Evolutionary conservation across 2,888 invertebrate species (phyloP).

Genomic region (Girardia tigrina): DNA sequence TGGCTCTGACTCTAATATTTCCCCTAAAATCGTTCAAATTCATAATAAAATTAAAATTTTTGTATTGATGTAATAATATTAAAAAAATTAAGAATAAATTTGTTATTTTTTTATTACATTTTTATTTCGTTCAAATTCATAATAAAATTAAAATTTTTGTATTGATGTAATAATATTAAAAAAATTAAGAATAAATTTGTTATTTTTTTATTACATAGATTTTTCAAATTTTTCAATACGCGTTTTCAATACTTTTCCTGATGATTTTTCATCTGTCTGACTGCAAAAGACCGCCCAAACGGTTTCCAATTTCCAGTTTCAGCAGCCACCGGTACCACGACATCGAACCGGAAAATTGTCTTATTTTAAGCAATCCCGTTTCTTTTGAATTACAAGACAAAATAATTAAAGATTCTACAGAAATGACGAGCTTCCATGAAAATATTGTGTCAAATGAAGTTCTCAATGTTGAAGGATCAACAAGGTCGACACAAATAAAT

Average conservation of each 20-base stretch:
- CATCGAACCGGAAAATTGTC: conserved; percentile 9
- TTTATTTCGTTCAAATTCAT: too few species aligned
- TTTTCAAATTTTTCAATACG: conserved; percentile 1
- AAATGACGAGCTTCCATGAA: neutral
- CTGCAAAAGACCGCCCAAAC: neutral
- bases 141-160: too few species aligned
- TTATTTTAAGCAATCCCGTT: neutral
- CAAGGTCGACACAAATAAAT: neutral
- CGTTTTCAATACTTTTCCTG: neutral
- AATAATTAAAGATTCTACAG: neutral
- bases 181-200: too few species aligned
- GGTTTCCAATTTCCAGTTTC: neutral
- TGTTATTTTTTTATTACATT: too few species aligned
- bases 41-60: too few species aligned
- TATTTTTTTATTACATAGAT: neutral
- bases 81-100: too few species aligned
- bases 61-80: too few species aligned
- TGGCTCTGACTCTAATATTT: too few species aligned
- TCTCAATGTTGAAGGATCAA: neutral
- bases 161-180: too few species aligned
- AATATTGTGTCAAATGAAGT: neutral
- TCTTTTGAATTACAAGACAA: conserved; percentile 11
- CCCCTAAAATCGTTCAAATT: too few species aligned
- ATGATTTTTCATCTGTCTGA: neutral
- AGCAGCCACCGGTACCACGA: neutral